Evolutionary conservation across 1,140 invertebrate genomes (phyloP).

Genomic region (Nasonia vitripennis): DNA sequence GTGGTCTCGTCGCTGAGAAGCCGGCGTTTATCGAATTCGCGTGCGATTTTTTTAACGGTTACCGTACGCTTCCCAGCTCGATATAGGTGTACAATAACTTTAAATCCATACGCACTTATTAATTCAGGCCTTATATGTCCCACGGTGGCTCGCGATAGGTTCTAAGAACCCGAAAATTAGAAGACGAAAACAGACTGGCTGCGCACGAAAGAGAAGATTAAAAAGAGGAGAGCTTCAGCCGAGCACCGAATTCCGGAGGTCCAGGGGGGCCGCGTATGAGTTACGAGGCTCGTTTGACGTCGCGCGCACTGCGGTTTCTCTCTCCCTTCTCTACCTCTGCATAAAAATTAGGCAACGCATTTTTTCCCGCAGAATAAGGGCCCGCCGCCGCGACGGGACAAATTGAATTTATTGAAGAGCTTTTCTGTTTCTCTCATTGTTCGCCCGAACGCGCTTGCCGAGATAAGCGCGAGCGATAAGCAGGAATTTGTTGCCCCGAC

Average conservation of each 20-base stretch:
- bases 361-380: neutral
- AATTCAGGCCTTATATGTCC: neutral
- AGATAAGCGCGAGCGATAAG: constrained; percentile 33
- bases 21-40: neutral
- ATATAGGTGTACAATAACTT: neutral
- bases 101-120: neutral
- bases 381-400: neutral
- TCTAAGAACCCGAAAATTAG: constrained; percentile 46
- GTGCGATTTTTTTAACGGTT: neutral
- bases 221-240: neutral
- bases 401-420: constrained; percentile 49
- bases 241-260: constrained; percentile 38
- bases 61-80: neutral
- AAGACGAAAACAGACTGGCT: neutral
- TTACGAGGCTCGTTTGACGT: constrained; percentile 56
- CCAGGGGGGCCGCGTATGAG: constrained; percentile 48
- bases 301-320: constrained; percentile 42
- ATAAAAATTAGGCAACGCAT: constrained; percentile 44
- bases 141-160: constrained; percentile 25
- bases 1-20: neutral
- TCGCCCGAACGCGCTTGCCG: neutral
- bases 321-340: constrained; percentile 4
- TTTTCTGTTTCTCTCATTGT: constrained; percentile 29
- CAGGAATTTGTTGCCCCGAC: neutral
- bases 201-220: constrained; percentile 8